Base-by-base conservation (phyloP, 1,140 invertebrate genomes). In the Leptopilina boulardi region DNA sequence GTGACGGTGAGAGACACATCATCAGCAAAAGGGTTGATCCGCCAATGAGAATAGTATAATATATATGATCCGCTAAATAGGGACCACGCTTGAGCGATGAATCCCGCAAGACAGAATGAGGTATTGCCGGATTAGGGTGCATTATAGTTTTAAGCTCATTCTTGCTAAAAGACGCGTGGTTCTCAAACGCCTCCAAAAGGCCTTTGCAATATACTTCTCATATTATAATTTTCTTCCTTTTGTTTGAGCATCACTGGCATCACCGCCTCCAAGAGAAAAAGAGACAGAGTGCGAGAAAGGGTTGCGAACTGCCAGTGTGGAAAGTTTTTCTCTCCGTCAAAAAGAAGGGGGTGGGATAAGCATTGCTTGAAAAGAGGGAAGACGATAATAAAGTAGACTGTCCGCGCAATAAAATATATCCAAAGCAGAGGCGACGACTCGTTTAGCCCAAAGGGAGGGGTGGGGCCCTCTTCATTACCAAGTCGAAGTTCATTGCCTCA, bases 331-430 rank as follows among this genome's bases (percentile, higher is more conserved):
- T n/a, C n/a, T n/a, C n/a, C n/a, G n/a, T n/a, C n/a, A n/a, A n/a
- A n/a, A n/a, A n/a, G n/a, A n/a, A n/a, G 72, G 11, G 30, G 19
- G 41, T 74, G 44, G 21, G 54, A n/a, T n/a, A n/a, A 6, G 34
- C 34, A 15, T 42, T 15, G 34, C 4, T 51, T 51, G 47, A n/a
- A 38, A 9, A 51, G 19, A 21, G 74, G 83, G 72, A 82, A 85
- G 82, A 83, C 79, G 87, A 90, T 90, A 90, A 89, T 91, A 90
- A 89, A 90, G 75, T 88, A 86, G 87, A 85, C 87, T 83, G 85
- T 86, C 80, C 85, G 83, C 73, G 88, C 88, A 88, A 91, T 91
- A 91, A 90, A 90, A 90, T 90, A 90, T 90, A 91, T 89, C 85
- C 84, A 85, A 88, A 88, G 86, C 87, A 87, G 86, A 89, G 87